phyloP scores from a whole-genome alignment of 92 coral and sea anemone genomes.

The Epizoanthus rinbou region DNA sequence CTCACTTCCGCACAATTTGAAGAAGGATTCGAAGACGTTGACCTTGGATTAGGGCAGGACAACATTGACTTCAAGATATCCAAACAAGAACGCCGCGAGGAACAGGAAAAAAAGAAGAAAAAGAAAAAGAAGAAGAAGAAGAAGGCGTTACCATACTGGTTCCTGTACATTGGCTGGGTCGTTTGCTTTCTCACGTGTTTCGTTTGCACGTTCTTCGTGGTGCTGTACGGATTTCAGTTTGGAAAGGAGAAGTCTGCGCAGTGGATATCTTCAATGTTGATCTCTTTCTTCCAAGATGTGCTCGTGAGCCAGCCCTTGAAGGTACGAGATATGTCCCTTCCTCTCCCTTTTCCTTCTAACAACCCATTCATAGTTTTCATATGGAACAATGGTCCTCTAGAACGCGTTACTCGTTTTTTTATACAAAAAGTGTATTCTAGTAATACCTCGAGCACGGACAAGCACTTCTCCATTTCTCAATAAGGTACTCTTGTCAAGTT shows the following conservation, averaged over 20 bases:
- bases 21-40: slow-evolving; percentile 39
- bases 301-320: slow-evolving; percentile 91
- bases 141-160: slow-evolving; percentile 90
- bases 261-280: slow-evolving; percentile 91
- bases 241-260: slow-evolving; percentile 90
- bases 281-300: slow-evolving; percentile 93
- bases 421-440: too few species aligned
- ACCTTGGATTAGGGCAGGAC: slow-evolving; percentile 72
- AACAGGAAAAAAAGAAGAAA: slow-evolving; percentile 66
- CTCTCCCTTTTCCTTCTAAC: too few species aligned
- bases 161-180: slow-evolving; percentile 83
- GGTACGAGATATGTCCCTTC: background rate
- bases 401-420: too few species aligned
- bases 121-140: slow-evolving; percentile 85
- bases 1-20: slow-evolving; percentile 51
- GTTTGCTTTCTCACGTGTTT: slow-evolving; percentile 79
- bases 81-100: slow-evolving; percentile 81
- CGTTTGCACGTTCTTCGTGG: slow-evolving; percentile 83
- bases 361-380: too few species aligned
- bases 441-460: too few species aligned
- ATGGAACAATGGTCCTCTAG: too few species aligned
- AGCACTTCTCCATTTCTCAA: too few species aligned
- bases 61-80: slow-evolving; percentile 83
- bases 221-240: slow-evolving; percentile 92
- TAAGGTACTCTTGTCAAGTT: too few species aligned